Percentiles rank a stretch among this genome's conserved stretches.
Conservation (phyloP, 2,888 invertebrate species). For the Mythimna impura region DNA sequence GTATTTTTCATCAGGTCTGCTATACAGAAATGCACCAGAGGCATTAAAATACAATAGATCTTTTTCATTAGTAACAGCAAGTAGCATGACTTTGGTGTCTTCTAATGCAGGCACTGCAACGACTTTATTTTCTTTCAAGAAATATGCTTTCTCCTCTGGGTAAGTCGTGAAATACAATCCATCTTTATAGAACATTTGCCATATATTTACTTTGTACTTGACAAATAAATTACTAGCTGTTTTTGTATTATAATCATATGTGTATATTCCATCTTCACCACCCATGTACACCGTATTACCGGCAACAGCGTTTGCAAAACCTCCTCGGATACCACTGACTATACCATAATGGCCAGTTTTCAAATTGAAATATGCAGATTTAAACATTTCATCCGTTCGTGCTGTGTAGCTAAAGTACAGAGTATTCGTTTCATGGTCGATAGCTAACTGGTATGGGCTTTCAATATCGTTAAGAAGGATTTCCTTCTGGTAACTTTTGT, state of each 20-base stretch:
- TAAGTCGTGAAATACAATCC: constrained; percentile 80
- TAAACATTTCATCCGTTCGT: constrained; percentile 62
- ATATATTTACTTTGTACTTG: constrained; percentile 71
- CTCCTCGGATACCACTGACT: constrained; percentile 73
- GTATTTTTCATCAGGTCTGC: constrained; percentile 39
- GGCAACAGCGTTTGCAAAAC: constrained; percentile 77
- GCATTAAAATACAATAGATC: constrained; percentile 70
- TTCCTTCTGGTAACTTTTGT: constrained; percentile 63
- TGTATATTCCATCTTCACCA: constrained; percentile 77
- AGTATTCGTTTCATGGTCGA: constrained; percentile 79
- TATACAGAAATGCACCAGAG: constrained; percentile 69
- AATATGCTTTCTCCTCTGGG: constrained; percentile 68
- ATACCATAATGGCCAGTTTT: constrained; percentile 71
- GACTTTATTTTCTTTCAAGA: constrained; percentile 62
- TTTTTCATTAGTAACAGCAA: constrained; percentile 67
- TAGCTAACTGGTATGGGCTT: constrained; percentile 79
- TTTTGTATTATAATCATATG: constrained; percentile 73
- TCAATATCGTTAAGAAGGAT: constrained; percentile 66
- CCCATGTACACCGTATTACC: constrained; percentile 78
- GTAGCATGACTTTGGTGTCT: constrained; percentile 62
- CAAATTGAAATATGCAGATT: constrained; percentile 75
- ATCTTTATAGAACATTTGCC: constrained; percentile 81
- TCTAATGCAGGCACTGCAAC: constrained; percentile 62
- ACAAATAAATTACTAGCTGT: constrained; percentile 66
- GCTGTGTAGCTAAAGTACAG: constrained; percentile 79